Evolutionary conservation across 2,888 invertebrate genomes (phyloP), one percentile per base, ranked within the genome.

Genomic region (Ophioninae sp.): DNA sequence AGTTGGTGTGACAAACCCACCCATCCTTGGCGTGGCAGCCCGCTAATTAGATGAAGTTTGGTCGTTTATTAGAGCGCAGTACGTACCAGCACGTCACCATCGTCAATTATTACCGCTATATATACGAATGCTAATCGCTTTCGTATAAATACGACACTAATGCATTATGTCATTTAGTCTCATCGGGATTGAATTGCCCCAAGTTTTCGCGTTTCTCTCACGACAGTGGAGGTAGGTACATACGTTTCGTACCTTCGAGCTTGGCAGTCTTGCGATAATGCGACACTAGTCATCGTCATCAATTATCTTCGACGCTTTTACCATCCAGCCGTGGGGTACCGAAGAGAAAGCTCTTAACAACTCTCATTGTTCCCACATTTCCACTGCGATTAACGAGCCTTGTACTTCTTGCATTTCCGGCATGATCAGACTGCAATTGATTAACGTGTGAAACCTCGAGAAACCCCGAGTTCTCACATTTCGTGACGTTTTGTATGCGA

Each of bases 31-130:
- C 58, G 68, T 75, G 58, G 73, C 79, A 69, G 63, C 51, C 51
- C 59, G 87, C 87, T 90, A 91, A 91, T 91, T 90, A 89, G 90
- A 89, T 90, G 88, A 90, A 91, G 90, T 90, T 90, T 88, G 87
- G 85, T 82, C 89, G 87, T 90, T 90, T 88, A 89, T 90, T 89
- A 89, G 87, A 85, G 83, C 86, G 80, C 75, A 71, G 59, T 73
- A 73, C 73, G 68, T 61, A 37, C 61, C 44, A 22, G 30, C 51
- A 61, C 73, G 81, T 73, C 74, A 80, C 75, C 85, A 86, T 85
- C 85, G 84, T 86, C 90, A 90, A 90, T 90, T 90, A 87, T 86
- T 85, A 86, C 82, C 37, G 71, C 87, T 85, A 83, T 84, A 81
- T 76, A 63, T 56, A 80, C 87, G 88, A 87, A 90, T 89, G 87